Evolutionary conservation across 2,797 vertebrate species (phyloP).

Genomic region (Cossypha niveicapilla): DNA sequence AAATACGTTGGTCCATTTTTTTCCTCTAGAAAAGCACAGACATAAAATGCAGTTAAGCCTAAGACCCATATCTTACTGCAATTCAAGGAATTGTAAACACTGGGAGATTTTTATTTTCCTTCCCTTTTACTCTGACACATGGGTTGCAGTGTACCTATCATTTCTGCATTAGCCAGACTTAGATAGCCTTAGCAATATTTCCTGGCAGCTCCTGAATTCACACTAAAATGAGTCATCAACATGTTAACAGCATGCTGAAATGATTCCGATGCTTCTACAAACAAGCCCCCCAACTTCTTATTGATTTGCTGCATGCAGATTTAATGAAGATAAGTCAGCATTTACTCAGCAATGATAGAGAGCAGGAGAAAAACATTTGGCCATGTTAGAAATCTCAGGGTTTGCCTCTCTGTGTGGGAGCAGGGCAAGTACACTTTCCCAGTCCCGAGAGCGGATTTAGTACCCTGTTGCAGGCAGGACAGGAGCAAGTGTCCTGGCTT

Average conservation of each 20-base stretch:
- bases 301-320: conserved; percentile 53
- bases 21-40: background rate
- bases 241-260: conserved; percentile 22
- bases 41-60: background rate
- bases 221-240: conserved; percentile 37
- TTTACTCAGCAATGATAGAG: background rate
- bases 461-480: background rate
- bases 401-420: background rate
- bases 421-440: background rate
- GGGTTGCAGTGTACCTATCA: background rate
- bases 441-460: background rate
- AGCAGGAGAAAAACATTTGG: background rate
- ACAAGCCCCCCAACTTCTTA: conserved; percentile 45
- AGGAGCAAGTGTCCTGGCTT: background rate
- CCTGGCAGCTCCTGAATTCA: background rate
- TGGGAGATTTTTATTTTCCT: background rate
- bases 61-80: background rate
- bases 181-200: conserved; percentile 2
- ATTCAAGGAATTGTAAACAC: background rate
- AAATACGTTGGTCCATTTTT: background rate
- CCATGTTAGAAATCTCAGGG: background rate
- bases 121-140: background rate
- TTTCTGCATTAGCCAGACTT: background rate
- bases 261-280: background rate
- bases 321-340: conserved; percentile 51